Evolutionary conservation across 2,113 vertebrate genomes (phyloP), one percentile per base, ranked within the genome.

Genomic region (Eonycteris spelaea): DNA sequence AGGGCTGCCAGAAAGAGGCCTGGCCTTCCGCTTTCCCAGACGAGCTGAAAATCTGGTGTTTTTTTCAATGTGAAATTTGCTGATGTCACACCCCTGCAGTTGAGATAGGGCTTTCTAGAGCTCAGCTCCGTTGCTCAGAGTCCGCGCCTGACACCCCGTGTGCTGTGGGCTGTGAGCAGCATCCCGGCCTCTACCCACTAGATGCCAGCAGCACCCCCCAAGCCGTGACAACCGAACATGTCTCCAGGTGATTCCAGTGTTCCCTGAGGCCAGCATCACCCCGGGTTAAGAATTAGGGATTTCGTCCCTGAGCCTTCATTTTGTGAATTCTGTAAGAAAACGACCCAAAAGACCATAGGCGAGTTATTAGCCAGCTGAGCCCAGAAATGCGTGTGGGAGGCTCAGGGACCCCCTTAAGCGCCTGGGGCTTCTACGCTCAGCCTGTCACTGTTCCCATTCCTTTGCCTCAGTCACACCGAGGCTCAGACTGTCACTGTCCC

Each of bases 121-220:
- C n/a, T n/a, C 51, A n/a, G 33, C 11, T 2, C 3, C 1, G 0
- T 5, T 8, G 33, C 3, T 7, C 1, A 0, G 7, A 2, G 21
- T 11, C 59, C 0, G 3, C 3, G 9, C 11, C 4, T 6, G 22
- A 33, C 11, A 0, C 14, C 22, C 30, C 22, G 43, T 16, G 19
- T 28, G 0, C 2, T 5, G 2, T 8, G 48, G 48, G 12, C 0
- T 1, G 5, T 10, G 0, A 21, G 18, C 14, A 9, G 4, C 6
- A 0, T 33, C 35, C 79, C 24, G 18, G 22, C 43, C n/a, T 33
- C 55, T 2, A 2, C 43, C 33, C 51, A 2, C 26, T 2, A 19
- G 19, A 26, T 0, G 24, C 38, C 35, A 22, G 24, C 0, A 18
- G n/a, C 70, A 4, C n/a, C 14, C 33, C 40, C 18, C 14, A 45